Base-by-base conservation (phyloP, 2,888 invertebrate species). In the Schrankia costaestrigalis region DNA sequence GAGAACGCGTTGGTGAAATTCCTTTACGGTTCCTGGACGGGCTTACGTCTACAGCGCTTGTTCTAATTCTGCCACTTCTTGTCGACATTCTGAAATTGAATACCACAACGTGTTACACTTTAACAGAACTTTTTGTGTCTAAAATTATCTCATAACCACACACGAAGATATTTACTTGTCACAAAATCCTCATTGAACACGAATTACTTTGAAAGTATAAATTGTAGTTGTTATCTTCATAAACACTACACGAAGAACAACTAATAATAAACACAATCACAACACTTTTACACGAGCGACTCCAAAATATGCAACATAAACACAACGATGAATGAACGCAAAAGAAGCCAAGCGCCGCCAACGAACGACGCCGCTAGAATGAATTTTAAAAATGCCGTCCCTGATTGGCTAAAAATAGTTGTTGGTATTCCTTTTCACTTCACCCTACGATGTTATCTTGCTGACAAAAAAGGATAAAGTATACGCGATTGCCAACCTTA, bases 1-100 rank as follows among this genome's bases (percentile, higher is more conserved):
- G 86, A 65, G 89, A 87, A 32, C 87, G 74, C 39, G 80, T 69
- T 17, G 86, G 86, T 8, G 85, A 85, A 17, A 74, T 57, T 34
- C 78, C 71, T 69, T 78, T 83, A 13, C 80, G 71, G 42, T 70
- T 71, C 19, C 73, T 65, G 11, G 80, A 69, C 23, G 87, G 83
- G 69, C 80, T 85, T 18, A 65, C 59, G 19, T 82, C 82, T 23
- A 65, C 57, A 33, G 65, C 56, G 60, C 71, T 77, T 18, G 73
- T 54, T 62, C 82, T 71, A 23, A 73, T 57, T 42, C 78, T 67
- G 52, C 78, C 80, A 48, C 85, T 85, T 73, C 84, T 79, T 31
- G 85, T 85, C 56, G 83, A 84, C 86, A 86, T 66, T 53, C 66
- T 71, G 63, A 26, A 68, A 69, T 35, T 36, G 44, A 54, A 60